Evolutionary conservation across 2,888 invertebrate genomes (phyloP).

Genomic region (Frankliniella intonsa): DNA sequence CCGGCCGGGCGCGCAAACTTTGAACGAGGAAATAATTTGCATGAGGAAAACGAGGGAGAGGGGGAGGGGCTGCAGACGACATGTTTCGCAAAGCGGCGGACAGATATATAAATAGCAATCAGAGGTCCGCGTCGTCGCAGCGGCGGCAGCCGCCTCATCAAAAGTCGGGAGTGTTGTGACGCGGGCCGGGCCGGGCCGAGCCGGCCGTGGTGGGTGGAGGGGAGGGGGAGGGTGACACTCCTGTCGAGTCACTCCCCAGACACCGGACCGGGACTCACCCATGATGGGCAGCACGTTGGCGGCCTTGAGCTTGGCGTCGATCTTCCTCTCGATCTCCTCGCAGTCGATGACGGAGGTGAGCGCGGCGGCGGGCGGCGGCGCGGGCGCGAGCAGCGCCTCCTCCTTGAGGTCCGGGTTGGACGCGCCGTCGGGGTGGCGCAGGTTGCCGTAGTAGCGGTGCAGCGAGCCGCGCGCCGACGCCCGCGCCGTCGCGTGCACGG

Average conservation of each 20-base stretch:
- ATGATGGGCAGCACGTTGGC: slow-evolving; percentile 6
- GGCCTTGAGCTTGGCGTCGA: slow-evolving; percentile 30
- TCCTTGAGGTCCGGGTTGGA: slow-evolving; percentile 85
- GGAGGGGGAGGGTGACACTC: background rate
- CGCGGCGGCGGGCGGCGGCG: slow-evolving; percentile 38
- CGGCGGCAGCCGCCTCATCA: slow-evolving; percentile 6
- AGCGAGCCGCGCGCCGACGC: slow-evolving; percentile 44
- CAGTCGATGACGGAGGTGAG: slow-evolving; percentile 32
- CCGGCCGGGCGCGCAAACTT: slow-evolving; percentile 21
- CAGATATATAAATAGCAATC: slow-evolving; percentile 23
- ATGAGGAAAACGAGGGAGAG: background rate
- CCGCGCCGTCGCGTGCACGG: slow-evolving; percentile 63
- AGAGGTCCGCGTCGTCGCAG: background rate
- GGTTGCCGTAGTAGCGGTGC: slow-evolving; percentile 47
- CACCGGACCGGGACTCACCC: slow-evolving; percentile 11
- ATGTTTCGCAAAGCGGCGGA: background rate
- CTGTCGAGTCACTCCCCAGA: no score
- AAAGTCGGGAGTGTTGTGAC: slow-evolving; percentile 5
- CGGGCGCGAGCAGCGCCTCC: slow-evolving; percentile 44
- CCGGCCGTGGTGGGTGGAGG: background rate
- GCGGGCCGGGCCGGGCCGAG: no score
- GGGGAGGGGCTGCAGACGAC: background rate
- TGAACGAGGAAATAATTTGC: slow-evolving; percentile 11
- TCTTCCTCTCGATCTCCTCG: slow-evolving; percentile 36
- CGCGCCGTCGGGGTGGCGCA: slow-evolving; percentile 86